Base-by-base conservation (phyloP, 1,140 invertebrate species). In the Heliconius melpomene region DNA sequence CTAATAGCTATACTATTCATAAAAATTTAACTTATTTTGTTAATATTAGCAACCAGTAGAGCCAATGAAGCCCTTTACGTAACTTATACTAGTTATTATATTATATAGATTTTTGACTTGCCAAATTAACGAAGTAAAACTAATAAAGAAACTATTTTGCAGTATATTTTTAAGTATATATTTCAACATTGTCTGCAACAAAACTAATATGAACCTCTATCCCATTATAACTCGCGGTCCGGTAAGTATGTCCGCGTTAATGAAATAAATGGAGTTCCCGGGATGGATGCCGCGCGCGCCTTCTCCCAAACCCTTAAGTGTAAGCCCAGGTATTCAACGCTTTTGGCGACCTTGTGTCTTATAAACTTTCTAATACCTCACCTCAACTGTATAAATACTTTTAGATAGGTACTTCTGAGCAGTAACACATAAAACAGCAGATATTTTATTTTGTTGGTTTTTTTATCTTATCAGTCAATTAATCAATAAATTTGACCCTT, bases 301-400 rank as follows among this genome's bases (percentile, higher is more conserved):
- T 75, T 70, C 77, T 78, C 66, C 74, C 75, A 74, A 82, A 79
- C 83, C 84, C 85, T 84, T 83, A 86, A 85, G 87, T 86, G 83
- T 83, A 83, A 85, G 18, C 20, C 70, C 79, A 54, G 74, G 78
- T 75, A 79, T 75, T 79, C 72, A 40, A 52, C 72, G 36, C 23
- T 70, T 72, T 79, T 75, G 66, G 18, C 20, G 70, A 77, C 76
- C 66, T 77, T 72, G 76, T 52, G 46, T n/a, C 40, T 77, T 77
- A 40, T 77, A 72, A 66, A 29, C 60, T 66, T 66, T 29, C 60
- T 66, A 66, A 66, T 29, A 16, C 11, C 60, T 29, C 29, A 54
- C 52, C 20, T 18, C 20, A 20, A 54, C 20, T 20, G 20, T 8
- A n/a, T 54, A 8, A 0, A 54, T 54, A 54, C 20, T 20, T 54